Evolutionary conservation across 2,113 vertebrate genomes (phyloP).

Genomic region (Misgurnus mizolepis): DNA sequence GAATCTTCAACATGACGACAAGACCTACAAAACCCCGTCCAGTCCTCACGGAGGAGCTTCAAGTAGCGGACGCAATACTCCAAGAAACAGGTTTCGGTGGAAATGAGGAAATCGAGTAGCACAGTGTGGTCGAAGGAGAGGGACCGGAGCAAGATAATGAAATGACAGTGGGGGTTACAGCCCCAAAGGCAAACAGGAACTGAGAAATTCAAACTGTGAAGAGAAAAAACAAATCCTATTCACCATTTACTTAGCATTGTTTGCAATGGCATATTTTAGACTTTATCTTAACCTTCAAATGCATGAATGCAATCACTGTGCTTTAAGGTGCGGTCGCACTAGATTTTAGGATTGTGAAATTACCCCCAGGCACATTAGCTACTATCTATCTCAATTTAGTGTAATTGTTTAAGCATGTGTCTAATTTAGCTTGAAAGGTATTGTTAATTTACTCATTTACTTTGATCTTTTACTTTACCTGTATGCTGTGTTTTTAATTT

Average conservation of each 20-base stretch:
- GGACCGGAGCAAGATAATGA: conserved; percentile 82
- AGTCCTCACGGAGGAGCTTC: conserved; percentile 80
- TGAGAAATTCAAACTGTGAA: conserved; percentile 54
- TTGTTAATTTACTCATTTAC: too few relatives aligned
- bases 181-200: conserved; percentile 65
- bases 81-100: conserved; percentile 92
- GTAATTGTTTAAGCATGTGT: too few relatives aligned
- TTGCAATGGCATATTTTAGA: background rate
- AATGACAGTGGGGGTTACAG: conserved; percentile 89
- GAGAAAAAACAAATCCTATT: background rate
- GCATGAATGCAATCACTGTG: background rate
- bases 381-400: too few relatives aligned
- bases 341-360: too few relatives aligned
- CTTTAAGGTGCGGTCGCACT: background rate
- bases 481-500: too few relatives aligned
- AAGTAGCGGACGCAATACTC: conserved; percentile 92
- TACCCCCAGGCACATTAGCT: too few relatives aligned
- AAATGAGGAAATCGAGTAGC: conserved; percentile 94
- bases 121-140: conserved; percentile 85
- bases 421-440: too few relatives aligned
- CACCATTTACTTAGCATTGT: background rate
- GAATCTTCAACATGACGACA: conserved; percentile 66
- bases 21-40: conserved; percentile 71
- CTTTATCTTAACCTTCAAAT: background rate
- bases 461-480: too few relatives aligned